A percentile compares a stretch with the other conserved stretches of the same genome.
phyloP scores from a whole-genome alignment of 2,888 invertebrate species.

The Pyrrhia umbra region DNA sequence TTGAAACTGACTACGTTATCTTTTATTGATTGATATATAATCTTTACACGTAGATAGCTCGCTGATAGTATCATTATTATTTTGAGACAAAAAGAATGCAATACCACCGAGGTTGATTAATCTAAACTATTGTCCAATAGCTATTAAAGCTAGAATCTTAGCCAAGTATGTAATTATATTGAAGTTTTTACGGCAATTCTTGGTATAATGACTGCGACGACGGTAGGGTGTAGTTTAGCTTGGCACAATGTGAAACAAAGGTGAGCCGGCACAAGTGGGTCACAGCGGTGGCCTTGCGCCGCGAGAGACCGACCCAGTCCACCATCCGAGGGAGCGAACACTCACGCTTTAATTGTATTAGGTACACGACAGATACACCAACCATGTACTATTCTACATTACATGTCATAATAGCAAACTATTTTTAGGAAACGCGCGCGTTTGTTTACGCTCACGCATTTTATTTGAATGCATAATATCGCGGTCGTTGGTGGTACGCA shows the following conservation, averaged over 20 bases:
- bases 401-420: slow-evolving; percentile 27
- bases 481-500: background rate
- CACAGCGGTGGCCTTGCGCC: slow-evolving; percentile 81
- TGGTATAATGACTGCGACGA: slow-evolving; percentile 59
- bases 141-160: slow-evolving; percentile 52
- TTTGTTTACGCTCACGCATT: slow-evolving; percentile 32
- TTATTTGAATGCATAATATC: slow-evolving; percentile 36
- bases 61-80: slow-evolving; percentile 5
- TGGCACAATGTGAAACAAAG: slow-evolving; percentile 79
- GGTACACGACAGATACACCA: slow-evolving; percentile 25
- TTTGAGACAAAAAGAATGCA: slow-evolving; percentile 4
- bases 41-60: background rate
- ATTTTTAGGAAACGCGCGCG: slow-evolving; percentile 29
- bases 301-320: slow-evolving; percentile 74
- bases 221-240: slow-evolving; percentile 74
- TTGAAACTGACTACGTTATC: background rate
- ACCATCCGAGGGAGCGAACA: slow-evolving; percentile 67
- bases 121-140: slow-evolving; percentile 33
- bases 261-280: slow-evolving; percentile 84
- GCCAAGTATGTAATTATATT: slow-evolving; percentile 53
- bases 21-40: background rate
- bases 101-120: slow-evolving; percentile 18
- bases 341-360: slow-evolving; percentile 47
- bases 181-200: slow-evolving; percentile 56
- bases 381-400: slow-evolving; percentile 18